phyloP scores from a whole-genome alignment of 2,797 vertebrate species.

The Labeo calbasu region DNA sequence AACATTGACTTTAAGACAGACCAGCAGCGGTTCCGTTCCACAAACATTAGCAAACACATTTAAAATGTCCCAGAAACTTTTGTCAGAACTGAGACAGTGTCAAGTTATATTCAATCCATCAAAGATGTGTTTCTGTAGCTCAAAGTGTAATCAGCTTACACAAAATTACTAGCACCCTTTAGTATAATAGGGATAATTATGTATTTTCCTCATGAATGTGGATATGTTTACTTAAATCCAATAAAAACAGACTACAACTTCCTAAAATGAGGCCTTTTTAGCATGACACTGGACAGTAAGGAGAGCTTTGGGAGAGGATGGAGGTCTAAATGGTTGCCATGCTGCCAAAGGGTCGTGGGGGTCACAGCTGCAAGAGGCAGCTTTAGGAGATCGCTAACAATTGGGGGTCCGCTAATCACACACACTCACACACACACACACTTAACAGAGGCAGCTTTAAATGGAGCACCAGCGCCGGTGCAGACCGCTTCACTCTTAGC shows the following conservation, averaged over 20 bases:
- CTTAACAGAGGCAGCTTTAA: conserved; percentile 33
- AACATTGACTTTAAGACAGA: conserved; percentile 7
- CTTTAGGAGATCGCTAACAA: conserved; percentile 60
- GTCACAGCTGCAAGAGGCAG: conserved; percentile 64
- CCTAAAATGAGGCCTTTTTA: conserved; percentile 18
- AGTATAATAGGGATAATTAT: neutral
- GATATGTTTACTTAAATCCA: neutral
- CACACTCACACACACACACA: conserved; percentile 32
- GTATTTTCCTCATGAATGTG: neutral
- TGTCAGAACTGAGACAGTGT: neutral
- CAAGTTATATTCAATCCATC: neutral
- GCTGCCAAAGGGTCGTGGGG: conserved; percentile 52
- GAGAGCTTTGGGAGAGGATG: conserved; percentile 40
- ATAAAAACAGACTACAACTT: neutral
- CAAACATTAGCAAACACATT: neutral
- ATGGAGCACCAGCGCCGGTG: conserved; percentile 12
- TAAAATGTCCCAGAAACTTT: neutral
- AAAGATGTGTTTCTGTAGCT: neutral
- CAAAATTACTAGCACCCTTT: neutral
- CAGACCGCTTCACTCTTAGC: conserved; percentile 38
- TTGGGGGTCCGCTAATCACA: conserved; percentile 59
- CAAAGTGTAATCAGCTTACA: neutral
- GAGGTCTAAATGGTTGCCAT: conserved; percentile 56
- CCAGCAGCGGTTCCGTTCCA: neutral
- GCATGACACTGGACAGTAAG: conserved; percentile 33